Evolutionary conservation across 2,113 vertebrate genomes (phyloP).

Genomic region (Cromileptes altivelis): DNA sequence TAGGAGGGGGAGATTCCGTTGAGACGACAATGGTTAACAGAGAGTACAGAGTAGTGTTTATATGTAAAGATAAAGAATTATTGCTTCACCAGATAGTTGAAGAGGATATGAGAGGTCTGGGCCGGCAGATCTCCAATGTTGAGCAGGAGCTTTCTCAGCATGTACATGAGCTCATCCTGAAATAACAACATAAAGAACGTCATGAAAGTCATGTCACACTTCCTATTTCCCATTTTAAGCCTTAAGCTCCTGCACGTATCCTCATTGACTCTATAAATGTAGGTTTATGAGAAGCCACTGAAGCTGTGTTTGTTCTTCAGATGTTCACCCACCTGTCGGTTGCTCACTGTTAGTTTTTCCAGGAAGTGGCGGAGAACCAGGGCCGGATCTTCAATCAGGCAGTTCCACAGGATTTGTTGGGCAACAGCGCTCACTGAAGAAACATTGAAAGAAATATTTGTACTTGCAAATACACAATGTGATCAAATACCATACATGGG

Average conservation of each 20-base stretch:
- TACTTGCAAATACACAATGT: background rate
- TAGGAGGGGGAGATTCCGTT: conserved; percentile 49
- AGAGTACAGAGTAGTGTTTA: background rate
- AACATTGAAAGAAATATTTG: background rate
- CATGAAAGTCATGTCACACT: no score
- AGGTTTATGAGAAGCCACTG: background rate
- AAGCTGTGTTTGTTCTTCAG: background rate
- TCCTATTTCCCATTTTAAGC: background rate
- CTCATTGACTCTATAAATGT: background rate
- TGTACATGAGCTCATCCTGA: conserved; percentile 98
- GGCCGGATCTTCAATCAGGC: conserved; percentile 97
- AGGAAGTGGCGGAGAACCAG: conserved; percentile 97
- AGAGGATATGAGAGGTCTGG: conserved; percentile 98
- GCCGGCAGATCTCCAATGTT: conserved; percentile 98
- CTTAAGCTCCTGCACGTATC: background rate
- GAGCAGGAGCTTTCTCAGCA: conserved; percentile 96
- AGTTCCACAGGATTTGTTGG: conserved; percentile 99
- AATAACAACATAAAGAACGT: background rate
- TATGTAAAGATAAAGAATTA: background rate
- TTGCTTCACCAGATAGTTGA: conserved; percentile 95
- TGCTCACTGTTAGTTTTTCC: conserved; percentile 98
- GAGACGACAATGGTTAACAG: background rate
- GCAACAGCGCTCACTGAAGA: conserved; percentile 95
- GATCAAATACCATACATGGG: background rate
- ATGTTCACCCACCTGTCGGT: conserved; percentile 89